A percentile compares a stretch with the other conserved stretches of the same genome.
These are phyloP conservation scores for Apis florea DNA, from an alignment of 1,140 invertebrate genomes.

Conservation along the genomic window DNA sequence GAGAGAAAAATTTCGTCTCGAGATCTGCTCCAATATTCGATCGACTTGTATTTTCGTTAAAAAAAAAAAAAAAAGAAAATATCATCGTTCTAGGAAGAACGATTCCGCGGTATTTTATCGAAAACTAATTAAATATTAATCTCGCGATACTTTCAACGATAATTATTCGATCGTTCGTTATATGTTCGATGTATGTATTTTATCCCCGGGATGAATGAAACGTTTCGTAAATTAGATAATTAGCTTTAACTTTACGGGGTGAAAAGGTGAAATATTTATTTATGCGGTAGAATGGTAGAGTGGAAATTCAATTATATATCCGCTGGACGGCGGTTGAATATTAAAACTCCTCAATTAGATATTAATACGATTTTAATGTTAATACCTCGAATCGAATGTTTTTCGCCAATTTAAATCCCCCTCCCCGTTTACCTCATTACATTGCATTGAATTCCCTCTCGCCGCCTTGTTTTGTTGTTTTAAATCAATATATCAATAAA, in stretches of 20 bases:
- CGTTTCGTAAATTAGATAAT: background rate
- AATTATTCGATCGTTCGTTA: too few relatives aligned
- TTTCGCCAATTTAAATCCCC: background rate
- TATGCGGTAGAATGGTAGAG: background rate
- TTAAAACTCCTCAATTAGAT: background rate
- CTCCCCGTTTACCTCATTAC: background rate
- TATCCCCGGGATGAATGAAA: background rate
- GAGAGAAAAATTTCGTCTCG: background rate
- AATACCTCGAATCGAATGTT: background rate
- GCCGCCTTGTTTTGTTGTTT: background rate
- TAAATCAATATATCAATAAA: background rate
- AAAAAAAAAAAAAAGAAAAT: too few relatives aligned
- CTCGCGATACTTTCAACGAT: conserved; percentile 9
- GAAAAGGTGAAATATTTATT: background rate
- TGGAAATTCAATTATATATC: background rate
- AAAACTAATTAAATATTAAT: conserved; percentile 17
- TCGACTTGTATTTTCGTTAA: conserved; percentile 54
- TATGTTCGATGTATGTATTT: background rate
- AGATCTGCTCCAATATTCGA: conserved; percentile 51
- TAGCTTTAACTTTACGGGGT: background rate
- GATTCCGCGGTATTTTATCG: conserved; percentile 34
- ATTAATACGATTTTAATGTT: background rate
- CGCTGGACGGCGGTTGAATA: background rate
- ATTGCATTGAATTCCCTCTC: background rate
- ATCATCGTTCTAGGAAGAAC: conserved; percentile 7